These are phyloP conservation scores for Lathamus discolor DNA, from an alignment of 2,113 vertebrate species.

Conservation along the genomic window DNA sequence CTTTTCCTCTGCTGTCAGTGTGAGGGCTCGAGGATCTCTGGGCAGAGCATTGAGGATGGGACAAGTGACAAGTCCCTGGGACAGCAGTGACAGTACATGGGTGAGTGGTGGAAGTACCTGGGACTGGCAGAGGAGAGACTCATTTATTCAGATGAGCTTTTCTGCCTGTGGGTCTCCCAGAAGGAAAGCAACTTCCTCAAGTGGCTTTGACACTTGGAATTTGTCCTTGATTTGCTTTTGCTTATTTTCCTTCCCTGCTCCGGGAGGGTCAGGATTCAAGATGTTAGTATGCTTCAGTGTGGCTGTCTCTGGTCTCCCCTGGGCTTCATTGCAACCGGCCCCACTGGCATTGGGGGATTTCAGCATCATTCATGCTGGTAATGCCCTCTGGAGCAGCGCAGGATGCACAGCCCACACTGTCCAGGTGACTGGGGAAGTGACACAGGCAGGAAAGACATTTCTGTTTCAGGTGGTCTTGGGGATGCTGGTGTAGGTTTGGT, in stretches of 20 bases:
- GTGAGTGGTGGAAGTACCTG: rapidly evolving
- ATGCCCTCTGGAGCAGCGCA: background rate
- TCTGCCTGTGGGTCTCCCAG: conserved; percentile 16
- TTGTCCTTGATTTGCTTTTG: background rate
- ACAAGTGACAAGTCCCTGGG: background rate
- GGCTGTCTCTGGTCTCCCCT: background rate
- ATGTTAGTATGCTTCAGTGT: rapidly evolving
- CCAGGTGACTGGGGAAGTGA: too few relatives aligned
- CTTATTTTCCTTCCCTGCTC: background rate
- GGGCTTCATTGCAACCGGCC: background rate
- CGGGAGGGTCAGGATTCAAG: background rate
- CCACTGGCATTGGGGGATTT: background rate
- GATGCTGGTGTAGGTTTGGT: background rate
- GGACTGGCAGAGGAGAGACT: rapidly evolving
- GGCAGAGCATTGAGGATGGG: rapidly evolving
- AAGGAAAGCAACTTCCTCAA: conserved; percentile 14
- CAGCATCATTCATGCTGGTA: rapidly evolving
- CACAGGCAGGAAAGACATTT: background rate
- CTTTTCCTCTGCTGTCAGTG: background rate
- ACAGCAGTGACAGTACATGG: background rate
- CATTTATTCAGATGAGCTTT: background rate
- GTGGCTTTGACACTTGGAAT: conserved; percentile 23
- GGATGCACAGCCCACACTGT: rapidly evolving
- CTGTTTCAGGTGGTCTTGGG: rapidly evolving
- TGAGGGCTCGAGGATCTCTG: rapidly evolving